A percentile compares a stretch with the other conserved stretches of the same genome.
These are phyloP conservation scores for Druceiella hillmani DNA, from an alignment of 2,888 invertebrate species.

Conservation along the genomic window DNA sequence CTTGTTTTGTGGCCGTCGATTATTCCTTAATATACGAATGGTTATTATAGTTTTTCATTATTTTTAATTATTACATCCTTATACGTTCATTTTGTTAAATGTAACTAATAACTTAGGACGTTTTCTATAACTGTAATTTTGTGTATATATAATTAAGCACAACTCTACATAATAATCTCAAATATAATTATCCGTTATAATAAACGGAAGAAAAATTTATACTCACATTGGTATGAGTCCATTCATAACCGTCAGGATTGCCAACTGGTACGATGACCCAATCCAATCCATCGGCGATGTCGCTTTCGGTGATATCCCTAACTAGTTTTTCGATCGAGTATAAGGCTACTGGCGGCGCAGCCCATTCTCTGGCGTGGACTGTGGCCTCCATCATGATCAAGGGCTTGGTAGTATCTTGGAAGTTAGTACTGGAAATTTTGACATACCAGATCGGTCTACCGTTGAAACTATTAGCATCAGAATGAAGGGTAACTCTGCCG, in stretches of 20 bases:
- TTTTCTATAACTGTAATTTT: no score
- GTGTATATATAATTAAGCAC: no score
- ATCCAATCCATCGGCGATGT: conserved; percentile 55
- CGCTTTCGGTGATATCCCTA: conserved; percentile 50
- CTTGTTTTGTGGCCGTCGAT: no score
- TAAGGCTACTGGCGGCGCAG: conserved; percentile 58
- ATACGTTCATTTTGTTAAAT: no score
- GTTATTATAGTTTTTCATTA: no score
- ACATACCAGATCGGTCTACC: conserved; percentile 51
- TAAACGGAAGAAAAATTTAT: no score
- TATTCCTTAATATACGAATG: no score
- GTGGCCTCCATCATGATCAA: conserved; percentile 56
- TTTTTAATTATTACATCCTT: no score
- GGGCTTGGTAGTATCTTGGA: conserved; percentile 41
- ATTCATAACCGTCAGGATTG: conserved; percentile 70
- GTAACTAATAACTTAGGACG: no score
- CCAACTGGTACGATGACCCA: conserved; percentile 63
- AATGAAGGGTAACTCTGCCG: conserved; percentile 41
- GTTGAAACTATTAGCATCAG: conserved; percentile 51
- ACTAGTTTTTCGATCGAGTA: conserved; percentile 61
- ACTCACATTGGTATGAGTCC: conserved; percentile 43
- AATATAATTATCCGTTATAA: no score
- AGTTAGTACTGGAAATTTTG: conserved; percentile 53
- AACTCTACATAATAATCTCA: no score
- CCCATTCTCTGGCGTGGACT: conserved; percentile 67